Evolutionary conservation across 2,888 invertebrate genomes (phyloP).

Genomic region (Standfussiana lucernea): DNA sequence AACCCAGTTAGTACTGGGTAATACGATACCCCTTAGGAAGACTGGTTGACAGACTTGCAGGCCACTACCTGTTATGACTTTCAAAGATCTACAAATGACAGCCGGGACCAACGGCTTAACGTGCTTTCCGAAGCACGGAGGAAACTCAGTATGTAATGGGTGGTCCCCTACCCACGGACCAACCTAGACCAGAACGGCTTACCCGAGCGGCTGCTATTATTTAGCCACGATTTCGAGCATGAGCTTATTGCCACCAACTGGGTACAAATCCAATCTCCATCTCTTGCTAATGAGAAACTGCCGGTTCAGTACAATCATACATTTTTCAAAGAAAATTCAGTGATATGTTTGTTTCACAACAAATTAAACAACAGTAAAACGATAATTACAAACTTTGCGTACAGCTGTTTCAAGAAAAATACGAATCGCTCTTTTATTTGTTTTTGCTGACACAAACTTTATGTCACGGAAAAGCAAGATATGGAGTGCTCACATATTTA

Average conservation of each 20-base stretch:
- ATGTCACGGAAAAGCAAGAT: neutral
- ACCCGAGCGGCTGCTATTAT: too few species aligned
- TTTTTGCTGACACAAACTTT: conserved; percentile 51
- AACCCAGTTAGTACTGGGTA: too few species aligned
- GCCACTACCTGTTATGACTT: too few species aligned
- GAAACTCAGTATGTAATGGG: too few species aligned
- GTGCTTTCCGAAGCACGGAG: too few species aligned
- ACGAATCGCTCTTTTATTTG: conserved; percentile 45
- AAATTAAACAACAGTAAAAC: conserved; percentile 58
- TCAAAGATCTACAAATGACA: too few species aligned
- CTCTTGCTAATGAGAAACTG: neutral
- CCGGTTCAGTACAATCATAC: neutral
- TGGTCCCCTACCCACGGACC: too few species aligned
- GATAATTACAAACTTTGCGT: conserved; percentile 50
- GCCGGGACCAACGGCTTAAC: too few species aligned
- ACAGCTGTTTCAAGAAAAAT: conserved; percentile 50
- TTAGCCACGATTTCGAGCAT: too few species aligned
- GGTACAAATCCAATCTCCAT: neutral
- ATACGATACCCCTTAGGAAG: too few species aligned
- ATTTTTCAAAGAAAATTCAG: neutral
- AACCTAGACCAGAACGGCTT: too few species aligned
- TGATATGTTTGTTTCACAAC: conserved; percentile 36
- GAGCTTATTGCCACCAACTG: neutral
- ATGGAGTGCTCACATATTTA: conserved; percentile 6
- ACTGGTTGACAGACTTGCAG: too few species aligned